phyloP scores from a whole-genome alignment of 2,113 vertebrate species.

The Nothobranchius kuhntae region DNA sequence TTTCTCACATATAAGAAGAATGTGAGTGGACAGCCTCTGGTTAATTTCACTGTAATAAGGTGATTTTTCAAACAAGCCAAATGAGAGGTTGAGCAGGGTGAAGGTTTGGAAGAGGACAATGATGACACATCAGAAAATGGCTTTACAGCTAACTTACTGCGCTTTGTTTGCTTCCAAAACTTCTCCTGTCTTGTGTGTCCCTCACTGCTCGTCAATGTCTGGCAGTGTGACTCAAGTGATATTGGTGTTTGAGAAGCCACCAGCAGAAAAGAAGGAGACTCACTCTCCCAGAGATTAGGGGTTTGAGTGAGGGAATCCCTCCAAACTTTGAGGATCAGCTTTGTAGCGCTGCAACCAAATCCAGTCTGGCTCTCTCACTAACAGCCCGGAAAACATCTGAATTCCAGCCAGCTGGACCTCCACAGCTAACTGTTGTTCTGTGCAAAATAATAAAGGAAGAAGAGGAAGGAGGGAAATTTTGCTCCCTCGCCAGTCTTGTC shows the following conservation, averaged over 20 bases:
- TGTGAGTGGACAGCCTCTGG: constrained; percentile 20
- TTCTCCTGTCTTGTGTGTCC: background rate
- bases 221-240: constrained; percentile 13
- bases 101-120: constrained; percentile 49
- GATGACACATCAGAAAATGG: constrained; percentile 50
- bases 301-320: constrained; percentile 43
- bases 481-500: constrained; percentile 64
- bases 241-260: constrained; percentile 25
- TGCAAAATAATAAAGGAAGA: constrained; percentile 18
- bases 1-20: constrained; percentile 29
- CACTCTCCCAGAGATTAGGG: constrained; percentile 18
- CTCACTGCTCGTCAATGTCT: background rate
- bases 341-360: constrained; percentile 37
- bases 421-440: constrained; percentile 31
- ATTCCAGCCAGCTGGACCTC: constrained; percentile 25
- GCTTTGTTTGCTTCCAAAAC: constrained; percentile 40
- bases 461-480: constrained; percentile 27
- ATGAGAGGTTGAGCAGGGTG: constrained; percentile 43
- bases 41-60: constrained; percentile 34
- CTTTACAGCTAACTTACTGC: constrained; percentile 8
- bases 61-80: constrained; percentile 54
- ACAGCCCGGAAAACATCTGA: constrained; percentile 20
- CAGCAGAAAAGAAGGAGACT: constrained; percentile 17
- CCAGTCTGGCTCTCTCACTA: constrained; percentile 16
- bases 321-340: constrained; percentile 44